Evolutionary conservation across 2,797 vertebrate species (phyloP).

Genomic region (Apogon talboti): DNA sequence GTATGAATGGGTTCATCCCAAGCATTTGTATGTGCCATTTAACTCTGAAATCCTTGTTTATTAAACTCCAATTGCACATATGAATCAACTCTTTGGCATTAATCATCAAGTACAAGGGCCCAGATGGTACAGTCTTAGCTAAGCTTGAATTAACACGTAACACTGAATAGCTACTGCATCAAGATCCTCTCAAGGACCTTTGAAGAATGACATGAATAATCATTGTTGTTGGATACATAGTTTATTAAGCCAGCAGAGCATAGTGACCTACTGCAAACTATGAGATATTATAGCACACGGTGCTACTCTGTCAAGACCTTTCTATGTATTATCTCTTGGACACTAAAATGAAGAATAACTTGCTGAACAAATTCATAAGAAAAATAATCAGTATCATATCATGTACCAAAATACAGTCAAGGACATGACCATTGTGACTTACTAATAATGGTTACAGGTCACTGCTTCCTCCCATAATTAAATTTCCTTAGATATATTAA

Average conservation of each 20-base stretch:
- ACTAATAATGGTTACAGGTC: conserved; percentile 30
- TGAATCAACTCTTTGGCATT: conserved; percentile 99
- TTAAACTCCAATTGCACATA: conserved; percentile 97
- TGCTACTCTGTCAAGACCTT: conserved; percentile 61
- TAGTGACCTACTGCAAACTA: conserved; percentile 77
- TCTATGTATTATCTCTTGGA: conserved; percentile 63
- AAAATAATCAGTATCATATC: conserved; percentile 48
- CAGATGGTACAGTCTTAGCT: conserved; percentile 99
- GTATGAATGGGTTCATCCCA: conserved; percentile 95
- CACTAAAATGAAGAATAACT: conserved; percentile 59
- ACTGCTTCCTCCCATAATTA: conserved; percentile 23
- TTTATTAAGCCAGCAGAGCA: conserved; percentile 81
- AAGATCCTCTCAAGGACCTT: conserved; percentile 98
- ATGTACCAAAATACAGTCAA: conserved; percentile 40
- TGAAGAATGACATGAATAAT: conserved; percentile 99
- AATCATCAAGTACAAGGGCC: conserved; percentile 97
- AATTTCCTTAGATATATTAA: conserved; percentile 4
- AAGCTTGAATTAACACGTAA: conserved; percentile 99
- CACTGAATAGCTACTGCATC: conserved; percentile 95
- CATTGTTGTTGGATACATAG: conserved; percentile 91
- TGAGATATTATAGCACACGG: conserved; percentile 68
- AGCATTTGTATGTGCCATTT: conserved; percentile 99
- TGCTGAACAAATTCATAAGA: conserved; percentile 37
- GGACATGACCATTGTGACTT: conserved; percentile 29
- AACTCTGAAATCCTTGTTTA: conserved; percentile 96